phyloP scores from a whole-genome alignment of 2,888 invertebrate genomes.

The Trachelus tabidus region DNA sequence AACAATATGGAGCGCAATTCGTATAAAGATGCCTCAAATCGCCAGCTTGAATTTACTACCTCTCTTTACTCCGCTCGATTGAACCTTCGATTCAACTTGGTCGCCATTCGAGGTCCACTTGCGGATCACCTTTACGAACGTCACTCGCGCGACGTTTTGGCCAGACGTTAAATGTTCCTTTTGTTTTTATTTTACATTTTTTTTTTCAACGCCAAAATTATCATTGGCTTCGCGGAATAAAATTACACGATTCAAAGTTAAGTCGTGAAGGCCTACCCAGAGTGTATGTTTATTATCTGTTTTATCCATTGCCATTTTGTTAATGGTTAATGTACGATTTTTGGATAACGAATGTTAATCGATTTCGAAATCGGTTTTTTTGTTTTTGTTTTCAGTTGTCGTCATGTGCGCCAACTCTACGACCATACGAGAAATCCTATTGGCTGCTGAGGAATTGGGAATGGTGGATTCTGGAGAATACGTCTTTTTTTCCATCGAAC shows the following conservation, averaged over 20 bases:
- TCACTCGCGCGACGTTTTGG: no score
- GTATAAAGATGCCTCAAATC: no score
- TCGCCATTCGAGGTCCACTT: no score
- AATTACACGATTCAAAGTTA: constrained; percentile 2
- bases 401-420: constrained; percentile 92
- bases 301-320: constrained; percentile 18
- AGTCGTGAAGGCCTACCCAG: no score
- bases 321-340: constrained; percentile 24
- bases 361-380: constrained; percentile 12
- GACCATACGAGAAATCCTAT: constrained; percentile 90
- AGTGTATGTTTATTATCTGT: not conserved
- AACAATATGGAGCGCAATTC: no score
- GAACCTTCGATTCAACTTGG: no score
- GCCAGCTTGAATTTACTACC: no score
- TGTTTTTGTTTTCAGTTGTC: constrained; percentile 81
- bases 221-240: not conserved
- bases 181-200: not conserved
- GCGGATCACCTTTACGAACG: no score
- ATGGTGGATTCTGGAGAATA: constrained; percentile 98
- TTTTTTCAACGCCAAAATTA: constrained; percentile 7
- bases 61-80: no score
- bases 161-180: not conserved
- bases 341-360: constrained; percentile 17
- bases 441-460: constrained; percentile 93
- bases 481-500: constrained; percentile 97